Conservation (phyloP, 2,113 vertebrate species). For the Recurvirostra avosetta region DNA sequence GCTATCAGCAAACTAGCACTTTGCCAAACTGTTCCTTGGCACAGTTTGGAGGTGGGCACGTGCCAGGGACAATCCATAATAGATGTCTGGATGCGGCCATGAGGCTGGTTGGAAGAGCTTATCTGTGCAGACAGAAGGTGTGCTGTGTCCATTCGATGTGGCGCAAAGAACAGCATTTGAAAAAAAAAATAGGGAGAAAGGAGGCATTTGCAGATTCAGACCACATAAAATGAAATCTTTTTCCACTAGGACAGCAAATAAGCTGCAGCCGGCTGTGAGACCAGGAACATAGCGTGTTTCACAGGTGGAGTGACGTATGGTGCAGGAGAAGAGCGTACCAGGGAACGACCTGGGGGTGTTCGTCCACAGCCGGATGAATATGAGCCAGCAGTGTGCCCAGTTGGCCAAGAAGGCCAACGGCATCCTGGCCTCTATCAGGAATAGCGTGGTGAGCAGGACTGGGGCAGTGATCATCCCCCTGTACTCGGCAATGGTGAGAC, state of each 20-base stretch:
- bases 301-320: neutral
- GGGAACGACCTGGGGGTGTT: too few relatives aligned
- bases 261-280: neutral
- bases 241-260: neutral
- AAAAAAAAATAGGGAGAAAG: neutral
- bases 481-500: too few relatives aligned
- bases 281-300: neutral
- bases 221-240: neutral
- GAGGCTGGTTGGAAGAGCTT: neutral
- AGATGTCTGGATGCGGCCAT: neutral
- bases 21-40: neutral
- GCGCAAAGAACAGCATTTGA: neutral
- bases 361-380: too few relatives aligned
- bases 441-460: too few relatives aligned
- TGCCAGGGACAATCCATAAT: neutral
- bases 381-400: too few relatives aligned
- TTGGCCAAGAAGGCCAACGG: too few relatives aligned
- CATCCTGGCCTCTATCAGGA: too few relatives aligned
- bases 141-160: neutral
- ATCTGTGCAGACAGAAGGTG: neutral
- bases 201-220: neutral
- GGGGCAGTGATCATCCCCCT: too few relatives aligned
- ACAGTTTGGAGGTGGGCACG: neutral
- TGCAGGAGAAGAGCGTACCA: too few relatives aligned
- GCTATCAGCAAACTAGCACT: neutral